Evolutionary conservation across 2,113 vertebrate genomes (phyloP).

Genomic region (Platichthys flesus): DNA sequence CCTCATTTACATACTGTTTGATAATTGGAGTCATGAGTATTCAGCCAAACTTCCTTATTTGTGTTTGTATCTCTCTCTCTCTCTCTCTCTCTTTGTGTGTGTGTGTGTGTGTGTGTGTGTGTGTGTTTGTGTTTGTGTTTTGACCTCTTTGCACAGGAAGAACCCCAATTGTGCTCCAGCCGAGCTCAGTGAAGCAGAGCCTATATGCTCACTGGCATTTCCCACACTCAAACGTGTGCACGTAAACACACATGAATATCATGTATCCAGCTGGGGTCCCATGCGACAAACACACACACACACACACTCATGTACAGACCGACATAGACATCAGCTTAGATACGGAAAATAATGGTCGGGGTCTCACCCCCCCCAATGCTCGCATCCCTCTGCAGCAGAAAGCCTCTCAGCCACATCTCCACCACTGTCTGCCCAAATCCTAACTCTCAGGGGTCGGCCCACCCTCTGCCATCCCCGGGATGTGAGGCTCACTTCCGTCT

Average conservation of each 20-base stretch:
- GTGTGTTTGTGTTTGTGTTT: slow-evolving; percentile 49
- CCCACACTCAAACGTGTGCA: slow-evolving; percentile 71
- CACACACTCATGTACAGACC: slow-evolving; percentile 28
- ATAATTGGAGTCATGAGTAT: slow-evolving; percentile 52
- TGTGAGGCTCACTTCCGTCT: slow-evolving; percentile 92
- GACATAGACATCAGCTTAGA: slow-evolving; percentile 39
- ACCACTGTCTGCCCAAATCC: slow-evolving; percentile 29
- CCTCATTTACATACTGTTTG: slow-evolving; percentile 64
- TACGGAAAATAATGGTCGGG: slow-evolving; percentile 65
- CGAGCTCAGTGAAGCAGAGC: slow-evolving; percentile 88
- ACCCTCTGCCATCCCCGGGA: slow-evolving; percentile 58
- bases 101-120: slow-evolving; percentile 31
- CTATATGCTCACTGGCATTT: slow-evolving; percentile 96
- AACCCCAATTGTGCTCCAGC: slow-evolving; percentile 78
- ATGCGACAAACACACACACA: slow-evolving; percentile 51
- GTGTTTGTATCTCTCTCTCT: slow-evolving; percentile 18
- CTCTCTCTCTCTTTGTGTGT: slow-evolving; percentile 11
- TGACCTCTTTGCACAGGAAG: slow-evolving; percentile 77
- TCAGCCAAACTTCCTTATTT: slow-evolving; percentile 75
- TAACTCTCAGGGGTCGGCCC: slow-evolving; percentile 50
- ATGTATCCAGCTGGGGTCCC: slow-evolving; percentile 75
- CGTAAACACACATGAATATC: slow-evolving; percentile 74
- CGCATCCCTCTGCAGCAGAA: slow-evolving; percentile 8
- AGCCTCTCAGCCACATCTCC: slow-evolving; percentile 22
- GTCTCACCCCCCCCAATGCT: slow-evolving; percentile 36